phyloP scores from a whole-genome alignment of 2,888 invertebrate genomes.

The Chrysina gloriosa region DNA sequence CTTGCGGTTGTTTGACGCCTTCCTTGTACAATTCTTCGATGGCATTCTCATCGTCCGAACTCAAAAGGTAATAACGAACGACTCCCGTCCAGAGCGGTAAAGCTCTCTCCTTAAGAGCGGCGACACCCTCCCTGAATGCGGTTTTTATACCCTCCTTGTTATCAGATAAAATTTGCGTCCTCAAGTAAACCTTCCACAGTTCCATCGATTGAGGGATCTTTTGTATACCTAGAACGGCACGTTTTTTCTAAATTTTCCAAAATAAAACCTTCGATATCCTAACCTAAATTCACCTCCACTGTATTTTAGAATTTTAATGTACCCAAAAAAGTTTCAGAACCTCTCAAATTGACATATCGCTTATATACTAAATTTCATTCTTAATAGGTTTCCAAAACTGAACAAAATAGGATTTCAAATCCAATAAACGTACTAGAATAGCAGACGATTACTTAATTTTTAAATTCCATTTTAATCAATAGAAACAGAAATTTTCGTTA shows the following conservation, averaged over 20 bases:
- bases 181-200: slow-evolving; percentile 68
- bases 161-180: slow-evolving; percentile 64
- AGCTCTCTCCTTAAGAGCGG: slow-evolving; percentile 61
- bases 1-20: slow-evolving; percentile 66
- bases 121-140: slow-evolving; percentile 58
- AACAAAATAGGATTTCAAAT: too few relatives aligned
- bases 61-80: slow-evolving; percentile 59
- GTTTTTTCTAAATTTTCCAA: not conserved
- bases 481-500: too few relatives aligned
- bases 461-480: too few relatives aligned
- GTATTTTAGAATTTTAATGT: too few relatives aligned
- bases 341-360: too few relatives aligned
- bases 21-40: slow-evolving; percentile 63
- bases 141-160: slow-evolving; percentile 59
- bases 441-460: too few relatives aligned
- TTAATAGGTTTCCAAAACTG: too few relatives aligned
- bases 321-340: too few relatives aligned
- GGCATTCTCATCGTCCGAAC: slow-evolving; percentile 58
- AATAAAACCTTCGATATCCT: too few relatives aligned
- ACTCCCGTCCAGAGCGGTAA: slow-evolving; percentile 66
- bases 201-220: slow-evolving; percentile 63
- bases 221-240: slow-evolving; percentile 9
- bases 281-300: too few relatives aligned
- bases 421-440: too few relatives aligned
- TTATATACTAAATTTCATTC: too few relatives aligned